These are phyloP conservation scores for Heterohyrax brucei DNA, from an alignment of 2,797 vertebrate species.

Conservation along the genomic window DNA sequence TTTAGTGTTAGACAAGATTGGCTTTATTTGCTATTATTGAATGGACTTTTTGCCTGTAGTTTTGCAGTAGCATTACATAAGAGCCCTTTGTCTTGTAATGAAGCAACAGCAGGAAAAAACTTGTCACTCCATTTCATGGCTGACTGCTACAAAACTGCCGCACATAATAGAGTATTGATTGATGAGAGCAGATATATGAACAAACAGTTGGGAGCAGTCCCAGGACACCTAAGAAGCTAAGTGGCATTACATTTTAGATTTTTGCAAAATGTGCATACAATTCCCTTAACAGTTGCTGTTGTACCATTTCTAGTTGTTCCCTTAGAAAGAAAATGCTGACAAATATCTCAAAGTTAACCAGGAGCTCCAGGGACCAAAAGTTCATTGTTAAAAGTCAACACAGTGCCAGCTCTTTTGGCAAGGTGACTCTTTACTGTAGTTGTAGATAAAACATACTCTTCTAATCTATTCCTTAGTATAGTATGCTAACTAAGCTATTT, in stretches of 20 bases:
- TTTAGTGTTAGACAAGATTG: slow-evolving; percentile 33
- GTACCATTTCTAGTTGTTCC: slow-evolving; percentile 52
- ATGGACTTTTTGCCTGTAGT: not conserved
- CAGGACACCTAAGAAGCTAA: slow-evolving; percentile 35
- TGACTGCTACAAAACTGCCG: slow-evolving; percentile 40
- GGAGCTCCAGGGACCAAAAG: not conserved
- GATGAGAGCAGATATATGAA: slow-evolving; percentile 16
- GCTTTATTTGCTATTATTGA: slow-evolving; percentile 61
- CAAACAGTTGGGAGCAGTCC: slow-evolving; percentile 31
- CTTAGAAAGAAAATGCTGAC: slow-evolving; percentile 62
- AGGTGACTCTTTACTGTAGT: not conserved
- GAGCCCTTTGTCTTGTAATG: not conserved
- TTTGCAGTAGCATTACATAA: not conserved
- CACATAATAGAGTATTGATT: slow-evolving; percentile 74
- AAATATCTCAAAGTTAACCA: slow-evolving; percentile 43
- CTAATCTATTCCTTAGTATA: not conserved
- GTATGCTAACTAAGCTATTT: not conserved
- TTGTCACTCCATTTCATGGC: slow-evolving; percentile 63
- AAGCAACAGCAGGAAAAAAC: slow-evolving; percentile 12
- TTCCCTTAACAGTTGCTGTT: slow-evolving; percentile 30
- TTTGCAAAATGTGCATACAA: slow-evolving; percentile 44
- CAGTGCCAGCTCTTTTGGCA: not conserved
- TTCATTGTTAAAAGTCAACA: slow-evolving; percentile 20
- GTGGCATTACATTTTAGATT: slow-evolving; percentile 58
- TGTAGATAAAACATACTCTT: not conserved